Conservation (phyloP, 2,888 invertebrate species). For the Agriopis aurantiaria region DNA sequence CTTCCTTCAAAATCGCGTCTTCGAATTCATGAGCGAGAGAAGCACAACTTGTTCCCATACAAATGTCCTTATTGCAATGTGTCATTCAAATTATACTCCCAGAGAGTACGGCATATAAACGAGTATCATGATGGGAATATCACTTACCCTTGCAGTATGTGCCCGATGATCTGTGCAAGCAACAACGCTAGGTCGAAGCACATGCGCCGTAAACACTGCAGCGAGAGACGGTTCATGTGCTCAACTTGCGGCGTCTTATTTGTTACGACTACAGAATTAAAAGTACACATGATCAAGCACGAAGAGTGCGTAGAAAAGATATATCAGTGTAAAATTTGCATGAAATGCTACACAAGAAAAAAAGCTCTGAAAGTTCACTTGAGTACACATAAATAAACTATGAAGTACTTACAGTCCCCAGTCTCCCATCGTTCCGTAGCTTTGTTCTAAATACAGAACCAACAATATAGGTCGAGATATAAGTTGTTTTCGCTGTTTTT, state of each 20-base stretch:
- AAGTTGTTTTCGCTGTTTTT: too few species aligned
- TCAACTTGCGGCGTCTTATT: not conserved
- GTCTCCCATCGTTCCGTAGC: too few species aligned
- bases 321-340: slow-evolving; percentile 5
- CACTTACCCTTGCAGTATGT: slow-evolving; percentile 6
- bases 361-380: not conserved
- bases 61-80: slow-evolving; percentile 11
- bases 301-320: not conserved
- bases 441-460: too few species aligned
- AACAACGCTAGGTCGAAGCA: slow-evolving; percentile 40
- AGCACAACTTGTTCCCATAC: not conserved
- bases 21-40: not conserved
- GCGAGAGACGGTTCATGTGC: not conserved
- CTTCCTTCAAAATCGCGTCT: slow-evolving; percentile 5
- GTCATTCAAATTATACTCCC: not conserved
- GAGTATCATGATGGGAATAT: not conserved
- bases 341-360: slow-evolving; percentile 1
- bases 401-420: too few species aligned
- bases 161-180: not conserved
- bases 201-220: slow-evolving; percentile 43
- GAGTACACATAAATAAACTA: too few species aligned
- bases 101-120: slow-evolving; percentile 10
- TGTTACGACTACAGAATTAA: not conserved
- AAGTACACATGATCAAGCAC: slow-evolving; percentile 2
- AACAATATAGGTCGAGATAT: too few species aligned